A percentile compares a stretch with the other conserved stretches of the same genome.
Conservation (phyloP, 2,113 vertebrate species). For the Sorex araneus region DNA sequence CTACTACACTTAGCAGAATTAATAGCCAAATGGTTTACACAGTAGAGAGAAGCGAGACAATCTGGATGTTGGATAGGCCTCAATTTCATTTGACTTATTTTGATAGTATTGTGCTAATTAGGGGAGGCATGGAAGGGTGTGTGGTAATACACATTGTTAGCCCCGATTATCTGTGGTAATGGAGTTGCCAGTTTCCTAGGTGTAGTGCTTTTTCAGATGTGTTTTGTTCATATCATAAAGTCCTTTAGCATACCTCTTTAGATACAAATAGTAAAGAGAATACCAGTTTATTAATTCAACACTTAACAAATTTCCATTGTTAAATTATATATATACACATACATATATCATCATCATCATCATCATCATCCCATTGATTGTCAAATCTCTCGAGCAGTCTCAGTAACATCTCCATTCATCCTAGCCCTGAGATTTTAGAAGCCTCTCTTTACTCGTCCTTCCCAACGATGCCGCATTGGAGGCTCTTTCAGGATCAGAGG, state of each 20-base stretch:
- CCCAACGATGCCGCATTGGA: too few relatives aligned
- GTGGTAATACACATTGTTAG: background rate
- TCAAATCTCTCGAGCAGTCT: too few relatives aligned
- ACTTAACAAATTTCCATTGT: slow-evolving; percentile 29
- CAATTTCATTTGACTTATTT: background rate
- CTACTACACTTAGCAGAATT: background rate
- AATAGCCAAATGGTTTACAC: background rate
- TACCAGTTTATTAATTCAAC: slow-evolving; percentile 14
- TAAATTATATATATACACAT: background rate
- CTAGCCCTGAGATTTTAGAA: too few relatives aligned
- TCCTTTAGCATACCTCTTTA: slow-evolving; percentile 43
- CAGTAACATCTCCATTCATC: too few relatives aligned
- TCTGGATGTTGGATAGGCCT: too few relatives aligned
- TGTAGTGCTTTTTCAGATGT: slow-evolving; percentile 3
- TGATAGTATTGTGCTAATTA: background rate
- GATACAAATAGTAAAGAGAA: slow-evolving; percentile 28
- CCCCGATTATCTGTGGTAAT: background rate
- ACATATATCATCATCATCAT: too few relatives aligned
- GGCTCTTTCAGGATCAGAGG: too few relatives aligned
- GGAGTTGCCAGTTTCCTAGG: background rate
- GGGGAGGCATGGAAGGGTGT: background rate
- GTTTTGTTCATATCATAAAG: slow-evolving; percentile 48
- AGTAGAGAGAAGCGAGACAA: background rate
- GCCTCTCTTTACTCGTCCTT: too few relatives aligned
- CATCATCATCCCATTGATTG: too few relatives aligned